Conservation (phyloP, 2,888 invertebrate genomes). For the Brachycybe producta region DNA sequence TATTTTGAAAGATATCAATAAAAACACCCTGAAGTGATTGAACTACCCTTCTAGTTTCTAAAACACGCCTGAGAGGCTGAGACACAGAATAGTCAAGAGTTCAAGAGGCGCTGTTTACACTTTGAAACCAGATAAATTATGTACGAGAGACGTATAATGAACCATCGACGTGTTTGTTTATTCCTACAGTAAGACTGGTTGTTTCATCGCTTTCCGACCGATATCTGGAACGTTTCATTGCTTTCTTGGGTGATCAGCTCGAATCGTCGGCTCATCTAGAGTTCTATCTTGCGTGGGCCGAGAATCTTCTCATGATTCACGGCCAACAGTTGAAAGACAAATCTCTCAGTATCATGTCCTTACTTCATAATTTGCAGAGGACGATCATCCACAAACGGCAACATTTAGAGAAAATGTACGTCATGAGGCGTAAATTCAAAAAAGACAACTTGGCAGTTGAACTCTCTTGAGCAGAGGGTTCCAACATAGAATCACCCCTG, state of each 20-base stretch:
- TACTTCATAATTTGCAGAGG: conserved; percentile 61
- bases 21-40: too few species aligned
- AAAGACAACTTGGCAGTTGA: too few species aligned
- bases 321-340: conserved; percentile 39
- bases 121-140: too few species aligned
- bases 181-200: conserved; percentile 59
- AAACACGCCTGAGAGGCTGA: too few species aligned
- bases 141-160: too few species aligned
- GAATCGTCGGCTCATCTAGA: conserved; percentile 72
- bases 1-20: too few species aligned
- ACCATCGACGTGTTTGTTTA: too few species aligned
- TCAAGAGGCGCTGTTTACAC: too few species aligned
- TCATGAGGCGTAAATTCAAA: conserved; percentile 28
- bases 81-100: too few species aligned
- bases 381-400: conserved; percentile 63
- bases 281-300: conserved; percentile 72
- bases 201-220: conserved; percentile 53
- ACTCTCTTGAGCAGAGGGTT: too few species aligned
- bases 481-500: too few species aligned
- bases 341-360: conserved; percentile 46
- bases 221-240: conserved; percentile 60
- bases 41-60: too few species aligned
- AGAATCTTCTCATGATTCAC: conserved; percentile 50
- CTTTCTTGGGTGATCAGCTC: conserved; percentile 54
- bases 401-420: conserved; percentile 72